Conservation (phyloP, 2,797 vertebrate genomes). For the Sebastes taczanowskii region DNA sequence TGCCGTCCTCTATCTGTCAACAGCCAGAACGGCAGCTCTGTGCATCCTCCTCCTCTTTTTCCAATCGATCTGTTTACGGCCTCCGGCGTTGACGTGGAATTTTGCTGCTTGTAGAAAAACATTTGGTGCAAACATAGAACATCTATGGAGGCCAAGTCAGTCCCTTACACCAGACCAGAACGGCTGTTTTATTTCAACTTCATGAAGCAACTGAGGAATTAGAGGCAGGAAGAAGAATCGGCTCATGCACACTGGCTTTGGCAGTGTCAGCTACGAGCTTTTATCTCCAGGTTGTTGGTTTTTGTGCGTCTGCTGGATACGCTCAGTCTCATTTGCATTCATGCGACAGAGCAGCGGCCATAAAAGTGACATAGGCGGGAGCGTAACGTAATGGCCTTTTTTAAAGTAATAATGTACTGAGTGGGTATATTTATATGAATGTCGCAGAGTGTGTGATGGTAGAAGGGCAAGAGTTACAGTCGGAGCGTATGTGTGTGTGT, state of each 20-base stretch:
- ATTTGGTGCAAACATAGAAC: slow-evolving; percentile 14
- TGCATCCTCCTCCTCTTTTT: neutral
- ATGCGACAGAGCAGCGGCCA: slow-evolving; percentile 1
- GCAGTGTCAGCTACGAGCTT: neutral
- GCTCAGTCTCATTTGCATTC: slow-evolving; percentile 52
- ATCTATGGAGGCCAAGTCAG: neutral
- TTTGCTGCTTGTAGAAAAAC: slow-evolving; percentile 23
- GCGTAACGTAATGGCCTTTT: slow-evolving; percentile 41
- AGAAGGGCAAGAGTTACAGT: slow-evolving; percentile 40
- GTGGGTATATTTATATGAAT: slow-evolving; percentile 54
- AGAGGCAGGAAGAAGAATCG: slow-evolving; percentile 1
- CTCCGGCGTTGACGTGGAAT: slow-evolving; percentile 10
- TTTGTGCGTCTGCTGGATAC: slow-evolving; percentile 6
- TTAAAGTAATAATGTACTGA: slow-evolving; percentile 58
- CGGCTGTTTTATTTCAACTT: slow-evolving; percentile 16
- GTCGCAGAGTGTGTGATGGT: slow-evolving; percentile 38
- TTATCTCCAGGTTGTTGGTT: slow-evolving; percentile 23
- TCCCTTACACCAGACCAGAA: neutral
- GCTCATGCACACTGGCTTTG: slow-evolving; percentile 2
- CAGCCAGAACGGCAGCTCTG: slow-evolving; percentile 1
- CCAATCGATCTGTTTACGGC: neutral
- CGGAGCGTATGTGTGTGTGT: neutral
- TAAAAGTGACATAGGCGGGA: slow-evolving; percentile 51
- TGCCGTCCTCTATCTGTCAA: slow-evolving; percentile 23
- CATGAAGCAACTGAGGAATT: slow-evolving; percentile 26